Percentiles rank a stretch among this genome's conserved stretches.
These are phyloP conservation scores for Platycheirus rosarum DNA, from an alignment of 2,888 invertebrate species.

Conservation along the genomic window DNA sequence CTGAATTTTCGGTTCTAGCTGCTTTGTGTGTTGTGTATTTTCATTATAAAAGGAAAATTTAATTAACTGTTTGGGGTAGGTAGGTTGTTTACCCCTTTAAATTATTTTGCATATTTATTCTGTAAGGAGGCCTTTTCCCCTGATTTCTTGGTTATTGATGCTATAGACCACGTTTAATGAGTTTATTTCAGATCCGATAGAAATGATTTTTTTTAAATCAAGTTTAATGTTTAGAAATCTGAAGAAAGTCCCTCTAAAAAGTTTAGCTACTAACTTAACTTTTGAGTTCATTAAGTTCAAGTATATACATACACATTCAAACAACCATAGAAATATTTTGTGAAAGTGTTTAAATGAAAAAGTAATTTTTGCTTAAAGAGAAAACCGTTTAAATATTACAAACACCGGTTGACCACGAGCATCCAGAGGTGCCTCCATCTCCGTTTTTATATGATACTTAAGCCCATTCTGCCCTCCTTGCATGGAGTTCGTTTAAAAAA, in stretches of 20 bases:
- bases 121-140: conserved; percentile 7
- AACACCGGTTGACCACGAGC: too few relatives aligned
- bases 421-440: background rate
- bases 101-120: background rate
- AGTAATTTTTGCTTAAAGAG: too few relatives aligned
- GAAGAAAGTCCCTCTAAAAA: conserved; percentile 42
- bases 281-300: too few relatives aligned
- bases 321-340: too few relatives aligned
- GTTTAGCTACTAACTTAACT: conserved; percentile 55
- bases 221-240: conserved; percentile 57
- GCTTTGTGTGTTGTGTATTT: conserved; percentile 42
- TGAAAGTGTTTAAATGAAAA: too few relatives aligned
- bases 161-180: too few relatives aligned
- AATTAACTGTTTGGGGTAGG: conserved; percentile 60
- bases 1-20: conserved; percentile 54
- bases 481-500: conserved; percentile 4
- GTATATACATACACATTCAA: too few relatives aligned
- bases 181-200: conserved; percentile 42
- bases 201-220: conserved; percentile 45
- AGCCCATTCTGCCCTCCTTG: conserved; percentile 12
- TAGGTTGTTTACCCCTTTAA: conserved; percentile 11
- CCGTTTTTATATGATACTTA: conserved; percentile 31
- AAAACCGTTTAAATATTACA: too few relatives aligned
- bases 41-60: conserved; percentile 49
- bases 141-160: background rate